phyloP scores from a whole-genome alignment of 2,888 invertebrate genomes.

The Cremastobaeus sp. region DNA sequence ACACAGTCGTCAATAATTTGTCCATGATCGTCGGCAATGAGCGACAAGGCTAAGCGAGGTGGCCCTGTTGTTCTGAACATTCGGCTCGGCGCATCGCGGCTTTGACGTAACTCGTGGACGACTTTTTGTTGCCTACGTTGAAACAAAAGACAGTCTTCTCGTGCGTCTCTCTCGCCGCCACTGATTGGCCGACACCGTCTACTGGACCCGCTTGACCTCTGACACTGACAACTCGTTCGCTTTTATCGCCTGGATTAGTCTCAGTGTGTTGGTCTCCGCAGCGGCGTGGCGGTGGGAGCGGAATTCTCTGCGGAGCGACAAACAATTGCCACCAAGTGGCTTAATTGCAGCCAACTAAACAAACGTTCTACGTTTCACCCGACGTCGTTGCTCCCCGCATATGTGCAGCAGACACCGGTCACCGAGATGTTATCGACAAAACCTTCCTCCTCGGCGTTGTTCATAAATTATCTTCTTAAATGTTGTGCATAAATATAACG shows the following conservation, averaged over 20 bases:
- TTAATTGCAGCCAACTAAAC: slow-evolving; percentile 79
- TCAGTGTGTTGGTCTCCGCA: slow-evolving; percentile 68
- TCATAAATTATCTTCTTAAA: slow-evolving; percentile 24
- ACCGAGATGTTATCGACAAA: slow-evolving; percentile 49
- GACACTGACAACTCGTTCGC: slow-evolving; percentile 75
- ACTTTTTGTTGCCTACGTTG: slow-evolving; percentile 18
- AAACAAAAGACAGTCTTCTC: slow-evolving; percentile 65
- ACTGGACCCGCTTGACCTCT: slow-evolving; percentile 76
- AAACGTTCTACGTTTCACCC: slow-evolving; percentile 72
- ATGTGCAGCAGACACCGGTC: slow-evolving; percentile 50
- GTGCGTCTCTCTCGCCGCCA: slow-evolving; percentile 56
- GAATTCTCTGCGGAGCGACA: slow-evolving; percentile 78
- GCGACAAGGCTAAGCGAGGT: slow-evolving; percentile 31
- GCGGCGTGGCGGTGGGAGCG: slow-evolving; percentile 73
- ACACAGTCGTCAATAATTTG: slow-evolving; percentile 26
- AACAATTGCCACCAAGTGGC: slow-evolving; percentile 79
- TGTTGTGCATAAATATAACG: neutral
- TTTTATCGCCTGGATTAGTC: slow-evolving; percentile 75
- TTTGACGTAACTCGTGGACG: neutral
- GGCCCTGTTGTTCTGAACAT: slow-evolving; percentile 28
- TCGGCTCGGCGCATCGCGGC: slow-evolving; percentile 1
- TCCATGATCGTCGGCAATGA: slow-evolving; percentile 29
- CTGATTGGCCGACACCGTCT: slow-evolving; percentile 73
- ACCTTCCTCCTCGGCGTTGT: slow-evolving; percentile 15
- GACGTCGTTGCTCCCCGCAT: slow-evolving; percentile 50